Conservation (phyloP, 2,888 invertebrate species). For the Eristalis arbustorum region DNA sequence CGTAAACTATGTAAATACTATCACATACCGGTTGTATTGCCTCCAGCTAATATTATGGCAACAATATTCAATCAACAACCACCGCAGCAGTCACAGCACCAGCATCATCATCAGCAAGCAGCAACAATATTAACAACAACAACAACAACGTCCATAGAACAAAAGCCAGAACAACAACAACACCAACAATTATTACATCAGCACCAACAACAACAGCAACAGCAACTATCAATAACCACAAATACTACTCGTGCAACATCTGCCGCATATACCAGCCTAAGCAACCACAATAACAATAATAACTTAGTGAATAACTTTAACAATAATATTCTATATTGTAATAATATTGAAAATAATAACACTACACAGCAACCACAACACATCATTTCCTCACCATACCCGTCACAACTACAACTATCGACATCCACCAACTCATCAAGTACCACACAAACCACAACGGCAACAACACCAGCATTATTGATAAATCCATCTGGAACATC, state of each 20-base stretch:
- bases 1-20: conserved; percentile 98
- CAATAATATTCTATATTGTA: conserved; percentile 72
- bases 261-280: conserved; percentile 71
- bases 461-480: conserved; percentile 57
- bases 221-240: conserved; percentile 74
- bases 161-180: conserved; percentile 22
- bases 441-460: conserved; percentile 35
- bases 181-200: conserved; percentile 66
- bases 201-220: conserved; percentile 51
- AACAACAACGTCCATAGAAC: conserved; percentile 66
- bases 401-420: conserved; percentile 33
- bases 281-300: conserved; percentile 72
- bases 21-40: conserved; percentile 95
- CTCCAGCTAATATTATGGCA: conserved; percentile 90
- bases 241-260: conserved; percentile 77
- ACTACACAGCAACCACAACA: conserved; percentile 53
- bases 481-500: conserved; percentile 68
- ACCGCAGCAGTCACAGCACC: conserved; percentile 50
- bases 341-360: conserved; percentile 66
- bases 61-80: conserved; percentile 80
- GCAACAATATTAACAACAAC: conserved; percentile 71
- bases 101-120: conserved; percentile 59
- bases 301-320: conserved; percentile 54
- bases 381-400: conserved; percentile 50
- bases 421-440: conserved; percentile 42